phyloP scores from a whole-genome alignment of 1,140 invertebrate species.

The Lanistes nyassanus region DNA sequence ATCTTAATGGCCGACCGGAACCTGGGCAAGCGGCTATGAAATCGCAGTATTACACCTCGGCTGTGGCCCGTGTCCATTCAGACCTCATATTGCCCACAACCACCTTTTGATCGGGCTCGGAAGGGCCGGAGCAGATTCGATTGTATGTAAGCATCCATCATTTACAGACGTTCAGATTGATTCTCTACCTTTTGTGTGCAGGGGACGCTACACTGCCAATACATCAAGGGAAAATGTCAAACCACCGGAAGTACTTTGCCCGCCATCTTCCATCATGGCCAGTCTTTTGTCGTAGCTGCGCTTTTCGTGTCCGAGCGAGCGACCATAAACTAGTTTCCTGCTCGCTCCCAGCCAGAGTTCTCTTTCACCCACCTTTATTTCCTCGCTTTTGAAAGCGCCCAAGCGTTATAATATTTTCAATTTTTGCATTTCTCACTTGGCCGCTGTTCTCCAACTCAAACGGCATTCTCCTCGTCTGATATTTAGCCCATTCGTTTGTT shows the following conservation, averaged over 20 bases:
- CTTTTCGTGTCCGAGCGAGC: background rate
- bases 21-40: no score
- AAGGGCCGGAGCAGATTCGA: background rate
- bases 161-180: constrained; percentile 8
- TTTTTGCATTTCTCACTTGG: no score
- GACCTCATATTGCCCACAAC: background rate
- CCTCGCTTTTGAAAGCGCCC: no score
- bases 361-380: no score
- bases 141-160: constrained; percentile 18
- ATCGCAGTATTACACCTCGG: no score
- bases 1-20: no score
- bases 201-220: background rate
- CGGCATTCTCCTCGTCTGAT: no score
- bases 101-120: background rate
- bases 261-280: constrained; percentile 9
- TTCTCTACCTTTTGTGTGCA: constrained; percentile 1
- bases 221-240: constrained; percentile 8
- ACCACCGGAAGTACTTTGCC: constrained; percentile 22
- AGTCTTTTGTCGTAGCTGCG: constrained; percentile 5
- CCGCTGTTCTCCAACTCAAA: no score
- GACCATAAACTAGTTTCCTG: no score
- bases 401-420: no score
- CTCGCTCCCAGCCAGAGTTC: no score
- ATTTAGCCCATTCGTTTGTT: no score
- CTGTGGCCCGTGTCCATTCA: background rate